Percentiles rank a stretch among this genome's conserved stretches.
phyloP scores from a whole-genome alignment of 2,797 vertebrate genomes.

The Pachyuromys duprasi region DNA sequence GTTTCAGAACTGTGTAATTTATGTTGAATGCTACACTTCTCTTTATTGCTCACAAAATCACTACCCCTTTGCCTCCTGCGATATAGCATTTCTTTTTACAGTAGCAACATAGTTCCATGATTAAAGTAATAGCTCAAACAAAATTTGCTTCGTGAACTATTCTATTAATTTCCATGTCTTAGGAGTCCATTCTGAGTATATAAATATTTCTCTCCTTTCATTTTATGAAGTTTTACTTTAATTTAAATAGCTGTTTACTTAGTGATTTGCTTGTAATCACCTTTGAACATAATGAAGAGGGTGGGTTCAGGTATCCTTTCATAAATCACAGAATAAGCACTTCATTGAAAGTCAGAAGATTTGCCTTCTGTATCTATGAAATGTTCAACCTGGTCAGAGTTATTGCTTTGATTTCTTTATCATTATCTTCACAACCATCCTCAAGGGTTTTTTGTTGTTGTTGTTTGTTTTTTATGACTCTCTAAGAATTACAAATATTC shows the following conservation, averaged over 20 bases:
- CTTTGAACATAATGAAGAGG: neutral
- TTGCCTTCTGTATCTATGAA: neutral
- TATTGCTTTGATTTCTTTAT: neutral
- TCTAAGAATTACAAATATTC: neutral
- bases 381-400: neutral
- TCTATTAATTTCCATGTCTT: slow-evolving; percentile 30
- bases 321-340: neutral
- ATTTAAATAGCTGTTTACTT: slow-evolving; percentile 23
- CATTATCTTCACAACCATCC: neutral
- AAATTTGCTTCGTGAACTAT: slow-evolving; percentile 15
- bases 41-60: neutral
- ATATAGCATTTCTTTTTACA: neutral
- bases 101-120: neutral
- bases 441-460: neutral
- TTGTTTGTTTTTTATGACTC: neutral
- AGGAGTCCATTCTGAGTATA: neutral
- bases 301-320: neutral
- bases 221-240: neutral
- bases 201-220: neutral
- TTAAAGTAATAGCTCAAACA: slow-evolving; percentile 11
- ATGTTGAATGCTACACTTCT: too few species aligned
- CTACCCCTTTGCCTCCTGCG: neutral
- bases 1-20: neutral
- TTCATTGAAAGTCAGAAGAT: neutral
- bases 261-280: neutral